Evolutionary conservation across 2,888 invertebrate species (phyloP).

Genomic region (Cinara cedri): DNA sequence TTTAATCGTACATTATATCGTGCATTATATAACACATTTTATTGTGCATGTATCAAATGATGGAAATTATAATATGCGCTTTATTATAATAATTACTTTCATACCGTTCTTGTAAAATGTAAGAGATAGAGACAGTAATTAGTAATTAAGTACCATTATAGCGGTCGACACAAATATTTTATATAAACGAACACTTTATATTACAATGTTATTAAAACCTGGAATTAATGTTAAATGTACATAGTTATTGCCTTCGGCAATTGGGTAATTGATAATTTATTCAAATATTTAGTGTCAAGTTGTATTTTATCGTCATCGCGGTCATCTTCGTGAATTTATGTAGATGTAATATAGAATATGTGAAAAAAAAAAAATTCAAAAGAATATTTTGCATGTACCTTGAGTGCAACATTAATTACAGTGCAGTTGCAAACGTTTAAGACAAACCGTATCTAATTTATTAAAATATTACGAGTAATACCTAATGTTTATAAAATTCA

Average conservation of each 20-base stretch:
- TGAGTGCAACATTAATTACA: background rate
- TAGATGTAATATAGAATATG: too few species aligned
- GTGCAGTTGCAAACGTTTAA: background rate
- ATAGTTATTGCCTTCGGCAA: background rate
- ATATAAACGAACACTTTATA: background rate
- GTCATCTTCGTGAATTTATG: background rate
- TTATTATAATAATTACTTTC: too few species aligned
- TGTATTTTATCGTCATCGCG: background rate
- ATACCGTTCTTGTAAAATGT: too few species aligned
- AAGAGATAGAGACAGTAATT: conserved; percentile 6
- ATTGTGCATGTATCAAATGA: background rate
- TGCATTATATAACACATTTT: background rate
- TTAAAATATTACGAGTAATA: too few species aligned
- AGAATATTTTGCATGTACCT: background rate
- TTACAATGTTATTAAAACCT: conserved; percentile 2
- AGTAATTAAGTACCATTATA: conserved; percentile 25
- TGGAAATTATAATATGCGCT: too few species aligned
- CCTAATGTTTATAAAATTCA: too few species aligned
- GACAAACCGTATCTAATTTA: background rate
- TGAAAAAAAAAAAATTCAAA: background rate
- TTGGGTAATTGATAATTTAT: conserved; percentile 45
- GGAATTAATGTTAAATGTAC: background rate
- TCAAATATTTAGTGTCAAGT: conserved; percentile 23
- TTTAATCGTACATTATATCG: too few species aligned
- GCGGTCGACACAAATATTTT: conserved; percentile 3